These are phyloP conservation scores for Emys orbicularis DNA, from an alignment of 2,797 vertebrate genomes.

Conservation along the genomic window DNA sequence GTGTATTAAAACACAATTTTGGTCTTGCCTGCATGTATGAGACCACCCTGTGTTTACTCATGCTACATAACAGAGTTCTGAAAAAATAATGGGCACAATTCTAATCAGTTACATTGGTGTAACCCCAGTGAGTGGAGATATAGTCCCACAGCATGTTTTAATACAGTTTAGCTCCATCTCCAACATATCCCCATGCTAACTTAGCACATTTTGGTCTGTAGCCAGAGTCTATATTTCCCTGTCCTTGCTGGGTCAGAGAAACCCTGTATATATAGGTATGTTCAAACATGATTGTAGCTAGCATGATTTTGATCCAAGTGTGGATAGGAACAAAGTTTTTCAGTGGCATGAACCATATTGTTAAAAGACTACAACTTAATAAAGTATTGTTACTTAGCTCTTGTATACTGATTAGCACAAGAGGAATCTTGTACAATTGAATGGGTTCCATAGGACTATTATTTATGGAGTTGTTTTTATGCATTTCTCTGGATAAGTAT, in stretches of 20 bases:
- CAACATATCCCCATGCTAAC: neutral
- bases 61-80: neutral
- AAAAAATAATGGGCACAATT: slow-evolving; percentile 1
- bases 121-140: neutral
- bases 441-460: neutral
- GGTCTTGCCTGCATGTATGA: neutral
- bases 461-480: neutral
- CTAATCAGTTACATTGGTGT: neutral
- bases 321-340: neutral
- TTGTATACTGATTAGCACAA: neutral
- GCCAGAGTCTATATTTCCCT: neutral
- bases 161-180: neutral
- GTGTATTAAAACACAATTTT: neutral
- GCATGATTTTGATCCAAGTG: neutral
- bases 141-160: neutral
- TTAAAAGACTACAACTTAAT: neutral
- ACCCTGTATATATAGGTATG: neutral
- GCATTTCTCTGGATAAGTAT: neutral
- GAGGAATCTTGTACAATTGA: neutral
- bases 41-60: neutral
- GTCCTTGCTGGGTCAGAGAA: neutral
- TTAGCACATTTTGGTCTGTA: neutral
- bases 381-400: neutral
- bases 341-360: neutral
- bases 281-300: neutral